Evolutionary conservation across 2,797 vertebrate species (phyloP).

Genomic region (Novumbra hubbsi): DNA sequence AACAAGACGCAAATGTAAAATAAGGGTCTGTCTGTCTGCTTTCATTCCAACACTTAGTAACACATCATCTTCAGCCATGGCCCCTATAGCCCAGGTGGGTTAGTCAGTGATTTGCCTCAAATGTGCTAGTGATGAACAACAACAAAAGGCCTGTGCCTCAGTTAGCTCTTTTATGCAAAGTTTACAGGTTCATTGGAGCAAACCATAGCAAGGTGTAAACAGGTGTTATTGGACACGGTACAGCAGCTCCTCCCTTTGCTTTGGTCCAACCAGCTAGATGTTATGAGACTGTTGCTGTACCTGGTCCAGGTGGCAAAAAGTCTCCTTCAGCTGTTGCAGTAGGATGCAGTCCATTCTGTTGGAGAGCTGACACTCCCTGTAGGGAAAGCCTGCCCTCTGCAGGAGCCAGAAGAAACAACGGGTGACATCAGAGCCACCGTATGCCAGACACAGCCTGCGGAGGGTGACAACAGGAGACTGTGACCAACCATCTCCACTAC

Average conservation of each 20-base stretch:
- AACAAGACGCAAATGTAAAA: neutral
- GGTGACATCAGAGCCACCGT: conserved; percentile 93
- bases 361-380: conserved; percentile 90
- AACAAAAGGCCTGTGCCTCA: too few relatives aligned
- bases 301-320: conserved; percentile 94
- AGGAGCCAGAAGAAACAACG: conserved; percentile 96
- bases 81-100: too few relatives aligned
- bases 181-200: too few relatives aligned
- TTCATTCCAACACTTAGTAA: too few relatives aligned
- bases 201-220: too few relatives aligned
- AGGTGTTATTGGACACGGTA: neutral
- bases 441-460: conserved; percentile 88
- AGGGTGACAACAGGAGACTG: too few relatives aligned
- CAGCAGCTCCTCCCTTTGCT: neutral
- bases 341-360: conserved; percentile 89
- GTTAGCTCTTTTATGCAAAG: too few relatives aligned
- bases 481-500: neutral
- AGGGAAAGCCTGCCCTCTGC: conserved; percentile 94
- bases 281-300: conserved; percentile 56
- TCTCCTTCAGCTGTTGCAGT: conserved; percentile 94
- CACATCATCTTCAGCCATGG: too few relatives aligned
- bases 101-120: too few relatives aligned
- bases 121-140: too few relatives aligned
- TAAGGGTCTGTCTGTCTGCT: too few relatives aligned
- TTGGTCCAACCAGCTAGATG: too few relatives aligned